These are phyloP conservation scores for Ctenochaetus hawaiiensis DNA, from an alignment of 2,797 vertebrate genomes.

Conservation along the genomic window DNA sequence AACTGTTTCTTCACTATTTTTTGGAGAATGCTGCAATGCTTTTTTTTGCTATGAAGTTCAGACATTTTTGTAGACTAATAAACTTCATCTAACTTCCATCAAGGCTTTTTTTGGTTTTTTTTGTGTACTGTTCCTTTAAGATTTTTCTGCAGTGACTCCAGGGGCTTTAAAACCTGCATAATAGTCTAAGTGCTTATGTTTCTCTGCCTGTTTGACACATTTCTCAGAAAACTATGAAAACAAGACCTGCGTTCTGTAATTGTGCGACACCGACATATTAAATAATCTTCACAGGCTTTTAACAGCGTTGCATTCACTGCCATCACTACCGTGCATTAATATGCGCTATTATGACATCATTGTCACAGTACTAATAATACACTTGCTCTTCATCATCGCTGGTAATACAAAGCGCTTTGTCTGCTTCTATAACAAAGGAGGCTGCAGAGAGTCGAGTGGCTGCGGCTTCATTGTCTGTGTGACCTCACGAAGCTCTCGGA, in stretches of 20 bases:
- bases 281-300: constrained; percentile 12
- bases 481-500: constrained; percentile 42
- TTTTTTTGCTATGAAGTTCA: too few species aligned
- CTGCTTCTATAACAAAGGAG: constrained; percentile 50
- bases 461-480: constrained; percentile 60
- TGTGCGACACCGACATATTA: constrained; percentile 23
- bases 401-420: constrained; percentile 58
- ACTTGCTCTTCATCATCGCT: constrained; percentile 44
- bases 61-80: too few species aligned
- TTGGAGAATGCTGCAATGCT: too few species aligned
- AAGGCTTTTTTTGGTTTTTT: too few species aligned
- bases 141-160: too few species aligned
- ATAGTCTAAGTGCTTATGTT: too few species aligned
- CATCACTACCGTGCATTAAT: constrained; percentile 27
- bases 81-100: too few species aligned
- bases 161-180: too few species aligned
- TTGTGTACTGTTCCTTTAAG: too few species aligned
- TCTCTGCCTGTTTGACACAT: background rate
- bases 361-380: constrained; percentile 50
- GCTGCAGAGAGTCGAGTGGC: constrained; percentile 42
- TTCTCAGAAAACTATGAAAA: constrained; percentile 8
- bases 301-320: constrained; percentile 14
- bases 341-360: constrained; percentile 48
- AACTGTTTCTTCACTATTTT: too few species aligned
- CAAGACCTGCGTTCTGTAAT: background rate